A percentile compares a stretch with the other conserved stretches of the same genome.
Conservation (phyloP, 2,113 vertebrate genomes). For the Chaetodon trifascialis region DNA sequence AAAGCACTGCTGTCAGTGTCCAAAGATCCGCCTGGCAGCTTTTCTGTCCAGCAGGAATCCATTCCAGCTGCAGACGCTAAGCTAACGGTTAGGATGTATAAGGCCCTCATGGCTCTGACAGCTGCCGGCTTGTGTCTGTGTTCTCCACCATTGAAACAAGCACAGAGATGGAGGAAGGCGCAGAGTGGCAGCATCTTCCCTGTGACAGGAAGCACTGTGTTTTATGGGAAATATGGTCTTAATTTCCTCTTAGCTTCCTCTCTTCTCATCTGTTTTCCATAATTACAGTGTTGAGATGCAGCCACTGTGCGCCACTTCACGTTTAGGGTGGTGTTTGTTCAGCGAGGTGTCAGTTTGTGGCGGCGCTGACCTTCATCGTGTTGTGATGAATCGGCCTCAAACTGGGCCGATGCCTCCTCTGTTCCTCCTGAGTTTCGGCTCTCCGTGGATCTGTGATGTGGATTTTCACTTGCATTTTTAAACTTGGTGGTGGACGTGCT, state of each 20-base stretch:
- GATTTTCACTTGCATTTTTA: too few species aligned
- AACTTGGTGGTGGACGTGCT: neutral
- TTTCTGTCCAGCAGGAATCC: neutral
- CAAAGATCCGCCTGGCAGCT: neutral
- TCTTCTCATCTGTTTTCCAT: neutral
- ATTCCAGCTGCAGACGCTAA: neutral
- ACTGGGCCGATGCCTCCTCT: neutral
- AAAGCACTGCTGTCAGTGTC: neutral
- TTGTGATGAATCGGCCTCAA: neutral
- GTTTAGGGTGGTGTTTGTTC: neutral
- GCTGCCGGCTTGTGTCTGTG: neutral
- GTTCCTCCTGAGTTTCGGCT: neutral
- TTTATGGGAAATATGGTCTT: slow-evolving; percentile 8
- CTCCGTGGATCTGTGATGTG: neutral
- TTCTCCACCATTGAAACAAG: neutral
- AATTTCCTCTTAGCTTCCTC: neutral
- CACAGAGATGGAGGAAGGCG: neutral
- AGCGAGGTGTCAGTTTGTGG: neutral
- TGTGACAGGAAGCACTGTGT: neutral
- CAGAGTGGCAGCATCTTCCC: neutral
- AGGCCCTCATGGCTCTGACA: too few species aligned
- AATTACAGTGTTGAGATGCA: neutral
- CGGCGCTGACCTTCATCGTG: neutral
- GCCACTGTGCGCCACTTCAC: neutral
- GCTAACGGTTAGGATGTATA: too few species aligned